Evolutionary conservation across 2,113 vertebrate species (phyloP).

Genomic region (Trogon melanurus): DNA sequence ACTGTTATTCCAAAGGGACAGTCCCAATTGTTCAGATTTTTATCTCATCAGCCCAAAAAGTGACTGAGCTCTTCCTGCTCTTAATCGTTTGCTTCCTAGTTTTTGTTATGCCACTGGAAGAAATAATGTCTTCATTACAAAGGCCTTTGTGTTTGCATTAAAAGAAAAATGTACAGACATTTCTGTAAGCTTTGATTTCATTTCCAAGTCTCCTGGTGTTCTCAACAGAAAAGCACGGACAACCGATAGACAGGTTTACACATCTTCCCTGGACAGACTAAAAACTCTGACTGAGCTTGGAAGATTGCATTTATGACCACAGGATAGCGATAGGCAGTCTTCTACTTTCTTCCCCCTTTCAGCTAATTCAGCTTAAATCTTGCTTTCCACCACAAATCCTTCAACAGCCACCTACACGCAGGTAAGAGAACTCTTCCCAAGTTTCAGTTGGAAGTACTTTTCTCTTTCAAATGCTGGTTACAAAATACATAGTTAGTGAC

Average conservation of each 20-base stretch:
- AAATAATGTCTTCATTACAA: conserved; percentile 35
- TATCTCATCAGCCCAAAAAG: conserved; percentile 45
- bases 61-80: conserved; percentile 41
- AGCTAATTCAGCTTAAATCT: background rate
- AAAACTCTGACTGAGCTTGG: background rate
- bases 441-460: conserved; percentile 23
- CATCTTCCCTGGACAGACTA: background rate
- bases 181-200: background rate
- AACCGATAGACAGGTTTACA: background rate
- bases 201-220: background rate
- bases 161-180: background rate
- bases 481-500: conserved; percentile 27
- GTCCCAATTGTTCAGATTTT: conserved; percentile 30
- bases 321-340: background rate
- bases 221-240: background rate
- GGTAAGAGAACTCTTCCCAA: background rate
- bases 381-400: background rate
- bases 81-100: conserved; percentile 23
- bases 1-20: background rate
- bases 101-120: conserved; percentile 33
- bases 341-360: background rate
- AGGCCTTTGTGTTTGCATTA: background rate
- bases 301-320: background rate
- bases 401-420: background rate
- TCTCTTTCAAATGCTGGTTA: conserved; percentile 15